Conservation (phyloP, 2,888 invertebrate species). For the Rotaria socialis region DNA sequence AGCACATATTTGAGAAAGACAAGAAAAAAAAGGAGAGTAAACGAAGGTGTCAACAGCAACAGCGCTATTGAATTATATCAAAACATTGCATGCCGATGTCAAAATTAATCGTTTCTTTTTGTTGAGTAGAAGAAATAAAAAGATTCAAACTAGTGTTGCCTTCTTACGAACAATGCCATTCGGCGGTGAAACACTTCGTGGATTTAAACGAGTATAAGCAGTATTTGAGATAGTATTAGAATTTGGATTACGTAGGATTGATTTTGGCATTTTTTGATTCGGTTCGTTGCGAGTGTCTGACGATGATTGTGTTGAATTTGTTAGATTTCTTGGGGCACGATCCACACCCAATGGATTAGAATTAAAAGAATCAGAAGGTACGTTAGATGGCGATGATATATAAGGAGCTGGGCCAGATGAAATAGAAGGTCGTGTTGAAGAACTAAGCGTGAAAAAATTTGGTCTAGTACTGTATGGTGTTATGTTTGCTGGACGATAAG, state of each 20-base stretch:
- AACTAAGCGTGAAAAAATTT: neutral
- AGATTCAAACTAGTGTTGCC: neutral
- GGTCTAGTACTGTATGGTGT: neutral
- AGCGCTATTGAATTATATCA: neutral
- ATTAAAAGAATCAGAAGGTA: neutral
- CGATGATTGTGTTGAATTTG: neutral
- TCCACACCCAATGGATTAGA: neutral
- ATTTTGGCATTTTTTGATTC: neutral
- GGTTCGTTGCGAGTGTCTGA: neutral
- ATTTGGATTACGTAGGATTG: neutral
- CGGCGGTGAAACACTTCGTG: neutral
- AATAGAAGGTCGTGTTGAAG: neutral
- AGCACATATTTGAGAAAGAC: too few species aligned
- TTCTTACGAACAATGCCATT: neutral
- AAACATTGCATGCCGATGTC: neutral
- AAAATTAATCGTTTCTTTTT: neutral
- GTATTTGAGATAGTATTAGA: neutral
- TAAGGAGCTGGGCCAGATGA: neutral
- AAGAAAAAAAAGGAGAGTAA: neutral
- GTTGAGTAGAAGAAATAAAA: neutral
- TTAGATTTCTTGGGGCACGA: neutral
- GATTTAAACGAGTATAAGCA: neutral
- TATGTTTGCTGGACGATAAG: conserved; percentile 11
- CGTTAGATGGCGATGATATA: neutral
- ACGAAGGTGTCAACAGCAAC: neutral